Base-by-base conservation (phyloP, 2,797 vertebrate genomes). In the Carduelis carduelis region DNA sequence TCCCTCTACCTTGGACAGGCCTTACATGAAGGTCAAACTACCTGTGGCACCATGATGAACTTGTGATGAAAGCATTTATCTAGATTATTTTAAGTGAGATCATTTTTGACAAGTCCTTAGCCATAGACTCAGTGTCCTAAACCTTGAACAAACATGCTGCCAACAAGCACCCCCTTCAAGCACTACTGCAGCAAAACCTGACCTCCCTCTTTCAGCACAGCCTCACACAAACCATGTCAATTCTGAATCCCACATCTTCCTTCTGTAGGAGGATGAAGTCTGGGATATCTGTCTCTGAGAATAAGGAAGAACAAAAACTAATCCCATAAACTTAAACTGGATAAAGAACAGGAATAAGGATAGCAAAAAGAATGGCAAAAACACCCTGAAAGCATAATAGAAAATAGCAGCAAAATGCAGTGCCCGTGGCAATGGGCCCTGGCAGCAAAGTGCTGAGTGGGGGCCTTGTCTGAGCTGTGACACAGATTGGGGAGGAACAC, bases 341-440 rank as follows among this genome's bases (percentile, higher is more conserved):
- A 43, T 53, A 37, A 86, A 61, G n/a, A 86, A 53, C 18, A 61
- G 5, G 10, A 83, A 32, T 37, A 68, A 55, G 11, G 26, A 66
- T 11, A 64, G 28, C 12, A 82, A 83, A 72, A 72, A 52, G 24
- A 81, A 74, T 14, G n/a, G 12, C 2, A 57, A 57, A 26, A 72
- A 15, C 0, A 0, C 6, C 2, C 24, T 43, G 23, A 37, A 65
- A 30, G 20, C 92, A 66, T 50, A 69, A 66, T 2, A 78, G 21
- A 34, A 89, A 80, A 83, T 3, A 80, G 14, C 17, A 94, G 61
- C 27, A 81, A 89, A 91, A 66, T 35, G 24, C 52, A 66, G 24
- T 37, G 19, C 9, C n/a, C 22, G 2, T 27, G 14, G 7, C 47
- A 80, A 43, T 37, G 35, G 41, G 32, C 21, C 32, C 47, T 55